These are phyloP conservation scores for Rhyacophila evoluta DNA, from an alignment of 2,888 invertebrate species.

Conservation along the genomic window DNA sequence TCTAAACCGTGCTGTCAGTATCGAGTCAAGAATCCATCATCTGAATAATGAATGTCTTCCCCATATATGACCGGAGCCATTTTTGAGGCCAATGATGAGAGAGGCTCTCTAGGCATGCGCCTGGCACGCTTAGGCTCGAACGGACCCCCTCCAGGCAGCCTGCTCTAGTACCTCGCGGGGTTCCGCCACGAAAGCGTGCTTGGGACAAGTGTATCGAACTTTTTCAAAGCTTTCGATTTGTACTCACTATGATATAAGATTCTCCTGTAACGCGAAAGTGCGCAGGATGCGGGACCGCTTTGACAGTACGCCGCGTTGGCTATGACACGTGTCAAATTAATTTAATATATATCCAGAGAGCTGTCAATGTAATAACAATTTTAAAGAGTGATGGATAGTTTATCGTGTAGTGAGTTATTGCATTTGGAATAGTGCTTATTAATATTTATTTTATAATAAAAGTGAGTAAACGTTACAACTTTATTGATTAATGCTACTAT, in stretches of 20 bases:
- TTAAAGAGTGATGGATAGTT: slow-evolving; percentile 6
- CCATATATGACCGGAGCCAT: slow-evolving; percentile 39
- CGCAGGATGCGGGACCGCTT: slow-evolving; percentile 11
- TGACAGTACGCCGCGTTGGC: slow-evolving; percentile 6
- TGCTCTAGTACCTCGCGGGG: slow-evolving; percentile 46
- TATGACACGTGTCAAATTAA: slow-evolving; percentile 22
- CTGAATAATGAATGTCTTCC: slow-evolving; percentile 48
- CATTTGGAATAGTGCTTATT: background rate
- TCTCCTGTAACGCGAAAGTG: slow-evolving; percentile 6
- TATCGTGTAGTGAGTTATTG: background rate
- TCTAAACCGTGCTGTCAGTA: slow-evolving; percentile 39
- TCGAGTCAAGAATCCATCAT: slow-evolving; percentile 48
- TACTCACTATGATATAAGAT: slow-evolving; percentile 17
- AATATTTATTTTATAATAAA: background rate
- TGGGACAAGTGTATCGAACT: slow-evolving; percentile 25
- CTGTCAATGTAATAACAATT: slow-evolving; percentile 5
- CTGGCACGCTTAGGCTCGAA: slow-evolving; percentile 35
- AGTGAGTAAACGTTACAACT: background rate
- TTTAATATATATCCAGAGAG: background rate
- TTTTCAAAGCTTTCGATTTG: slow-evolving; percentile 32
- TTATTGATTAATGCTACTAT: background rate
- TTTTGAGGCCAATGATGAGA: slow-evolving; percentile 31
- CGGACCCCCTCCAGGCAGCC: slow-evolving; percentile 28
- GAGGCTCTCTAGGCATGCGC: slow-evolving; percentile 44
- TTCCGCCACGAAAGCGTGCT: slow-evolving; percentile 44